Conservation (phyloP, 2,888 invertebrate genomes). For the Drosophila meridionalis region DNA sequence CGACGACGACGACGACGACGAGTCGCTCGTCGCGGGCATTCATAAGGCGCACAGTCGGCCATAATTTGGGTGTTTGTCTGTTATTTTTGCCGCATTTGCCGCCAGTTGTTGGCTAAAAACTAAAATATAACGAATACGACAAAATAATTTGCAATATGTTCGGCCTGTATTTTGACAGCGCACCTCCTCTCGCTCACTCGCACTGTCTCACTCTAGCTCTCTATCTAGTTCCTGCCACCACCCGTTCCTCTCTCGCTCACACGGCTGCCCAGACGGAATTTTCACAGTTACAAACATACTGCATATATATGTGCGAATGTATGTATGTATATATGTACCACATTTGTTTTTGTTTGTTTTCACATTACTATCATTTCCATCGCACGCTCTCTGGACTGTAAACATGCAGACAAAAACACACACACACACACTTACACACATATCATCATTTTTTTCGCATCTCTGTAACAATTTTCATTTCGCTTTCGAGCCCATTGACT, state of each 20-base stretch:
- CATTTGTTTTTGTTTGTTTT: constrained; percentile 57
- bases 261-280: constrained; percentile 27
- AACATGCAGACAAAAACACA: constrained; percentile 5
- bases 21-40: constrained; percentile 18
- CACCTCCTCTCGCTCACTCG: neutral
- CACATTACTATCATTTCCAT: constrained; percentile 43
- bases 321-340: constrained; percentile 5
- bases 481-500: constrained; percentile 62
- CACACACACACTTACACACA: neutral
- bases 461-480: constrained; percentile 60
- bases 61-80: constrained; percentile 68
- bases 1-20: constrained; percentile 16
- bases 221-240: neutral
- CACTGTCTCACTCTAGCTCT: neutral
- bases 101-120: constrained; percentile 52
- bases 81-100: constrained; percentile 64
- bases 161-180: constrained; percentile 34
- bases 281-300: constrained; percentile 17
- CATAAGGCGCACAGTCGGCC: constrained; percentile 49
- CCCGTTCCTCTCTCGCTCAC: neutral
- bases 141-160: constrained; percentile 65
- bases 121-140: constrained; percentile 59
- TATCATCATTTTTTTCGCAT: constrained; percentile 20
- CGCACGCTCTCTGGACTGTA: constrained; percentile 31
- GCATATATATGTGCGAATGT: neutral